phyloP scores from a whole-genome alignment of 2,113 vertebrate species.

The Ivindomyrus marchei region DNA sequence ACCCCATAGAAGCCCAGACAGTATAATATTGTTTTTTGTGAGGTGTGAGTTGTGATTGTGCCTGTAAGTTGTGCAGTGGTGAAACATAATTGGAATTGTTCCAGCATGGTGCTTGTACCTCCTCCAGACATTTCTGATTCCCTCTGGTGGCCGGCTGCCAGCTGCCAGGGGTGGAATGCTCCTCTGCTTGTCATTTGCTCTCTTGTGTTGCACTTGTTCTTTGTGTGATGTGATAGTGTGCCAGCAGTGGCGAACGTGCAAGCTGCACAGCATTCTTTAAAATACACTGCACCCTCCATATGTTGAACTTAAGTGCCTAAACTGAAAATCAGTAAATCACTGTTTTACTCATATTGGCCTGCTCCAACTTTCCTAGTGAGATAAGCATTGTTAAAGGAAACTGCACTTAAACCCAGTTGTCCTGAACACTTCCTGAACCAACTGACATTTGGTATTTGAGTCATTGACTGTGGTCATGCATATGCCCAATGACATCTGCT shows the following conservation, averaged over 20 bases:
- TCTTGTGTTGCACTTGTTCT: not conserved
- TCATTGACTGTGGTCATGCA: not conserved
- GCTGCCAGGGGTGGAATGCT: not conserved
- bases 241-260: not conserved
- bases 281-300: not conserved
- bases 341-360: not conserved
- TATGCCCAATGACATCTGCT: not conserved
- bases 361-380: not conserved
- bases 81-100: slow-evolving; percentile 2
- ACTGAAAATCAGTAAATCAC: not conserved
- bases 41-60: not conserved
- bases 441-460: not conserved
- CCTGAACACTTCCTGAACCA: not conserved
- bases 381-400: not conserved
- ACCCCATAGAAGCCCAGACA: not conserved
- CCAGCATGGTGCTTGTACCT: not conserved
- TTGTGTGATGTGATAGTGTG: not conserved
- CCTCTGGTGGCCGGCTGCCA: not conserved
- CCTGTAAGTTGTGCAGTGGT: not conserved
- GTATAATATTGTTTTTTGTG: not conserved
- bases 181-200: not conserved
- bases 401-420: not conserved
- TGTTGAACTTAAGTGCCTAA: not conserved
- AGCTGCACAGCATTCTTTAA: not conserved
- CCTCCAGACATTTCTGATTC: not conserved